Evolutionary conservation across 2,888 invertebrate species (phyloP).

Genomic region (Muschampia plurimacula): DNA sequence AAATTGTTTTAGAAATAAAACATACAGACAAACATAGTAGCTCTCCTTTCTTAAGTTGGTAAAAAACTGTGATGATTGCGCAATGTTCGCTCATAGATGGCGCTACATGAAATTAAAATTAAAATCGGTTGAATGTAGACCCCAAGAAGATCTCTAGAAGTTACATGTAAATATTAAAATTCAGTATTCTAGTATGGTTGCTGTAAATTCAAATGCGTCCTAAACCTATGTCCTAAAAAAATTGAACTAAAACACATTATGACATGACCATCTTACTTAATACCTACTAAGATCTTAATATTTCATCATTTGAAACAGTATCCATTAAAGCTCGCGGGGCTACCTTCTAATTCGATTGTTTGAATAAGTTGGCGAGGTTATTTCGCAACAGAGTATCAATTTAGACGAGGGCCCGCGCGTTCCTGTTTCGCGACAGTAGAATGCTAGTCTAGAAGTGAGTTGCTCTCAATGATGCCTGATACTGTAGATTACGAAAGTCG

Average conservation of each 20-base stretch:
- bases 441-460: conserved; percentile 78
- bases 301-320: conserved; percentile 13
- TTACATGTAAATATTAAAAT: too few species aligned
- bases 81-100: too few species aligned
- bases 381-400: conserved; percentile 83
- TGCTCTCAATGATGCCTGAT: conserved; percentile 62
- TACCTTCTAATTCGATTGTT: conserved; percentile 68
- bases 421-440: conserved; percentile 78
- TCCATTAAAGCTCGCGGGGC: conserved; percentile 49
- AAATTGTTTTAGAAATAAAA: too few species aligned
- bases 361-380: conserved; percentile 80
- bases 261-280: neutral
- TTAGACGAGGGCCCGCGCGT: conserved; percentile 75
- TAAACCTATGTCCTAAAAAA: neutral
- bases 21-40: too few species aligned
- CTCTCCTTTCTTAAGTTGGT: too few species aligned
- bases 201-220: neutral
- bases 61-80: too few species aligned
- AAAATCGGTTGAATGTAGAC: too few species aligned
- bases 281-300: neutral
- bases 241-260: neutral
- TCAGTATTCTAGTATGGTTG: too few species aligned
- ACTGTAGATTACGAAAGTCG: conserved; percentile 11
- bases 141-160: too few species aligned
- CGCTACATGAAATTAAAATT: too few species aligned